Base-by-base conservation (phyloP, 2,797 vertebrate species). In the Lepus townsendii region DNA sequence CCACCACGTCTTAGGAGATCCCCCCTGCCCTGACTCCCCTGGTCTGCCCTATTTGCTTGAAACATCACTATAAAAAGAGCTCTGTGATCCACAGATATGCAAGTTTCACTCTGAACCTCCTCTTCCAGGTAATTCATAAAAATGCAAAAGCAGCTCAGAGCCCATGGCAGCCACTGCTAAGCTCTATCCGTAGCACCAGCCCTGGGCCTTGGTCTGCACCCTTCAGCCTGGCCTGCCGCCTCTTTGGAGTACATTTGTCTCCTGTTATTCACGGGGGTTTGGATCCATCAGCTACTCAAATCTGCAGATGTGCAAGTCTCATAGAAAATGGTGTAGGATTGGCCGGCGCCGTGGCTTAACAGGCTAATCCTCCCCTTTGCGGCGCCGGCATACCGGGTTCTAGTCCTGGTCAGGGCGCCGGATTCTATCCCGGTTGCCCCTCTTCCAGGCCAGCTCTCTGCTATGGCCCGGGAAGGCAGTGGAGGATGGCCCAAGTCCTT, bases 101-200 rank as follows among this genome's bases (percentile, higher is more conserved):
- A 20, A 60, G 57, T 60, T 90, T 90, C 66, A 26, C 72, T 75
- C 54, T 7, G n/a, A 94, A 68, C 30, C 84, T 94, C 77, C 63
- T 77, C 80, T 84, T 79, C 47, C 38, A 93, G 71, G 66, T 88
- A 32, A 84, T 88, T 76, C 90, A 30, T n/a, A 76, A 71, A 76
- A 73, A 79, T 11, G 42, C 72, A 19, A 83, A 90, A 60, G 38
- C 10, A 32, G 79, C 9, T n/a, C 52, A 52, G 32, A 68, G 2
- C 57, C 57, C 52, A 22, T 27, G n/a, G 27, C n/a, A 42, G 5
- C n/a, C 69, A 17, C 32, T 27, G 8, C 4, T 65, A 42, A 63
- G 65, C 60, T 24, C 87, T 3, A 22, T 71, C 30, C 32, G 63
- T 68, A 66, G 63, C 9, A 5, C 11, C 32, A 26, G 27, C 50